These are phyloP conservation scores for Cotesia glomerata DNA, from an alignment of 1,140 invertebrate species.

Conservation along the genomic window DNA sequence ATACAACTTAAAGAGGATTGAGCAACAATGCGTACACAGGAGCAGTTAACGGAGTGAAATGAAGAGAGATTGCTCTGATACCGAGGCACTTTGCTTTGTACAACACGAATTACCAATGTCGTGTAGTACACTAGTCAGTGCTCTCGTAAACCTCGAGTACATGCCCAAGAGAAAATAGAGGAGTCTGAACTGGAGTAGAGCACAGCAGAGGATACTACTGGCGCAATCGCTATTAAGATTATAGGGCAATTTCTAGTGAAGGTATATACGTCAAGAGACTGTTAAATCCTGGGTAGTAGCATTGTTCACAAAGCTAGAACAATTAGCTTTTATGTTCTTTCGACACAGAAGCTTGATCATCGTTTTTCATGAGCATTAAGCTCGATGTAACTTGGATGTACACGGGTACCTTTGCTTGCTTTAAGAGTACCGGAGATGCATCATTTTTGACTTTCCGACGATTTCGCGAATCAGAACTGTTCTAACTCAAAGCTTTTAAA, in stretches of 20 bases:
- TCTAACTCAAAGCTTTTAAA: too few species aligned
- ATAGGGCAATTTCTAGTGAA: background rate
- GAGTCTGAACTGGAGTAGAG: too few species aligned
- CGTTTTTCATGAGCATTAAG: background rate
- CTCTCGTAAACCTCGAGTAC: conserved; percentile 6
- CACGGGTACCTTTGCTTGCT: too few species aligned
- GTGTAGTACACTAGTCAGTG: background rate
- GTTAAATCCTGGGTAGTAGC: too few species aligned
- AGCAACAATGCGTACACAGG: background rate
- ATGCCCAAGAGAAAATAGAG: background rate
- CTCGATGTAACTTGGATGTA: background rate
- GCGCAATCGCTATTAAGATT: background rate
- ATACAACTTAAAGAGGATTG: background rate
- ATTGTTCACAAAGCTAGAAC: background rate
- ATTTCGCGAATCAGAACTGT: too few species aligned
- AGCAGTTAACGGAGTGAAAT: background rate
- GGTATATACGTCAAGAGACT: too few species aligned
- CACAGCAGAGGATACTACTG: too few species aligned
- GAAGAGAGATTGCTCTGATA: conserved; percentile 13
- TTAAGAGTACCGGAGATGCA: too few species aligned
- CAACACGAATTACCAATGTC: conserved; percentile 10
- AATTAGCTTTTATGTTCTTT: conserved; percentile 7
- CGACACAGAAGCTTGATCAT: background rate
- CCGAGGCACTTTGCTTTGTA: conserved; percentile 7
- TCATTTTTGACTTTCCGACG: too few species aligned